Percentiles rank a stretch among this genome's conserved stretches.
These are phyloP conservation scores for Seira sanloemensis DNA, from an alignment of 2,888 invertebrate genomes.

Conservation along the genomic window DNA sequence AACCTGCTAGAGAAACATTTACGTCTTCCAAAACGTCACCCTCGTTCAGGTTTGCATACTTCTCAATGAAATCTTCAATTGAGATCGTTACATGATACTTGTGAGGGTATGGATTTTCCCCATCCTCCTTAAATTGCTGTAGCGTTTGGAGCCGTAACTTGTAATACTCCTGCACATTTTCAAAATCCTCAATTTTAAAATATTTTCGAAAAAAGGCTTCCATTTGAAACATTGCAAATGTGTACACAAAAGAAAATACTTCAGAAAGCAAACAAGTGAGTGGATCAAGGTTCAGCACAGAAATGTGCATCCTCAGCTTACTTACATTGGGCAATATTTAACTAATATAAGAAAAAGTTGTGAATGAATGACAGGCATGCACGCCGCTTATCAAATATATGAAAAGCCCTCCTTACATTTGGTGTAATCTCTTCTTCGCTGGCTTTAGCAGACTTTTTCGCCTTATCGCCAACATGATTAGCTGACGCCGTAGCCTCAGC, in stretches of 20 bases:
- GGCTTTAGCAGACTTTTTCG: conserved; percentile 75
- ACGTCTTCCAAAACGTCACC: conserved; percentile 86
- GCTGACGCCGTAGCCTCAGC: conserved; percentile 77
- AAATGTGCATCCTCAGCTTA: too few relatives aligned
- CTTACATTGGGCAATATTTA: too few relatives aligned
- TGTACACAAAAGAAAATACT: too few relatives aligned
- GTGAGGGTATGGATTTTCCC: conserved; percentile 95
- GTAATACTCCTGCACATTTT: conserved; percentile 84
- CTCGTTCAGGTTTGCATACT: conserved; percentile 83
- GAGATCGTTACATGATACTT: conserved; percentile 96
- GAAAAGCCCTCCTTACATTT: conserved; percentile 80
- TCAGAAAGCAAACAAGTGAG: neutral
- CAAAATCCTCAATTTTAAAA: conserved; percentile 52
- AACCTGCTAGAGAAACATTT: conserved; percentile 86
- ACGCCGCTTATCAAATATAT: conserved; percentile 3
- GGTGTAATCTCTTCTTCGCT: conserved; percentile 91
- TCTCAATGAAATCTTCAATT: conserved; percentile 90
- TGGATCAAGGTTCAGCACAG: too few relatives aligned
- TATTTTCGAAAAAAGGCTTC: neutral
- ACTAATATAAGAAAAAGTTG: neutral
- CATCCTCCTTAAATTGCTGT: conserved; percentile 85
- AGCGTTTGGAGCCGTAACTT: conserved; percentile 89
- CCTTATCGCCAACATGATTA: conserved; percentile 74
- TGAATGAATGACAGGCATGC: neutral
- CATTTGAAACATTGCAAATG: too few relatives aligned